Evolutionary conservation across 2,888 invertebrate species (phyloP).

Genomic region (Gymnoscelis rufifasciata): DNA sequence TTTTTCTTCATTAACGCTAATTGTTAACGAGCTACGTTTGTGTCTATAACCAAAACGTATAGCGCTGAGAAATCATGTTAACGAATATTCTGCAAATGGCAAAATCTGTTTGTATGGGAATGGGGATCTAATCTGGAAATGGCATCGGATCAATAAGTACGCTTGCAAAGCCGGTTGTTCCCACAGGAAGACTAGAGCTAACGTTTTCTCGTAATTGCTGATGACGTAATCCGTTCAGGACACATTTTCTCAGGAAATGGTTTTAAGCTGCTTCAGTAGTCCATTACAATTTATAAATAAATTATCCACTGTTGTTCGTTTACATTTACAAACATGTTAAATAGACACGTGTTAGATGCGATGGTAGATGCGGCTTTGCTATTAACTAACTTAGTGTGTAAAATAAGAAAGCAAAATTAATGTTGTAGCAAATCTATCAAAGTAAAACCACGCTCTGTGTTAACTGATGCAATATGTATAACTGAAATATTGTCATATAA

Average conservation of each 20-base stretch:
- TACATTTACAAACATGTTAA: background rate
- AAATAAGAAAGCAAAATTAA: no score
- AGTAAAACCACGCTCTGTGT: no score
- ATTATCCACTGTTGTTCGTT: background rate
- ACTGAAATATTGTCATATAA: no score
- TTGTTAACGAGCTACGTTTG: background rate
- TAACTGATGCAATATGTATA: no score
- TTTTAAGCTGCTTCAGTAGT: background rate
- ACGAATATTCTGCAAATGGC: constrained; percentile 17
- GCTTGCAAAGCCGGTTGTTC: constrained; percentile 15
- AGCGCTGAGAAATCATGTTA: constrained; percentile 14
- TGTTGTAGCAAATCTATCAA: no score
- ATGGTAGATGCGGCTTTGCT: no score
- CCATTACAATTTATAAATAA: background rate
- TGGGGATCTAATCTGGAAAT: constrained; percentile 26
- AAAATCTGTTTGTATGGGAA: constrained; percentile 21
- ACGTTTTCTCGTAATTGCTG: constrained; percentile 25
- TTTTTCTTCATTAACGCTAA: background rate
- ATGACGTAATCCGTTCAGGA: constrained; percentile 23
- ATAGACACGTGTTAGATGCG: no score
- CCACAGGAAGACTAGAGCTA: constrained; percentile 22
- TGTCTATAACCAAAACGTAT: background rate
- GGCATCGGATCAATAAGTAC: constrained; percentile 28
- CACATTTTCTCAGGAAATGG: constrained; percentile 12
- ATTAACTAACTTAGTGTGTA: no score